Evolutionary conservation across 1,140 invertebrate species (phyloP).

Genomic region (Drosophila melanogaster): DNA sequence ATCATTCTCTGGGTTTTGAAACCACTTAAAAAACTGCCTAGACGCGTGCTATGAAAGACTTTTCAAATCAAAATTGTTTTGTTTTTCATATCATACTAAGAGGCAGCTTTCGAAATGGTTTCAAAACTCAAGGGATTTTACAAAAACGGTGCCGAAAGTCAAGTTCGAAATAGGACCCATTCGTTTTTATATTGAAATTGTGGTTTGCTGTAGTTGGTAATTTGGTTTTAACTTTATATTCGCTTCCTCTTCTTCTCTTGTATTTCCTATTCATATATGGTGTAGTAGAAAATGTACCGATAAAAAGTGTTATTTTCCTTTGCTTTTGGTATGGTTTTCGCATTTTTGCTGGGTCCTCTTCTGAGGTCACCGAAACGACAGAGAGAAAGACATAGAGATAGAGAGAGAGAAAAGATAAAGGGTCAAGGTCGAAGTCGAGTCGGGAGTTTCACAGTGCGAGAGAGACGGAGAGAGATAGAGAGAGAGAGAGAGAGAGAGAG

Average conservation of each 20-base stretch:
- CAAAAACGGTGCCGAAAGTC: conserved; percentile 4
- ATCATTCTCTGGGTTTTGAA: background rate
- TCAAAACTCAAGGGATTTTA: background rate
- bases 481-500: conserved; percentile 1
- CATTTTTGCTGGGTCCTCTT: conserved; percentile 19
- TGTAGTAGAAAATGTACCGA: conserved; percentile 74
- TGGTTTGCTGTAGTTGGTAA: conserved; percentile 36
- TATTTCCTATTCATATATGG: conserved; percentile 56
- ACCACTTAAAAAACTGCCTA: background rate
- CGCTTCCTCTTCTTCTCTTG: conserved; percentile 35
- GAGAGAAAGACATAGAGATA: conserved; percentile 50
- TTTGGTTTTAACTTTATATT: conserved; percentile 29
- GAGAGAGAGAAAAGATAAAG: conserved; percentile 38
- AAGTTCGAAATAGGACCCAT: background rate
- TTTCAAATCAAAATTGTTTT: too few relatives aligned
- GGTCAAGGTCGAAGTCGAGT: conserved; percentile 39
- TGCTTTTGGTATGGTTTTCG: conserved; percentile 19
- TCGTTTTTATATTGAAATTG: conserved; percentile 24
- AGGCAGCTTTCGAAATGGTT: background rate
- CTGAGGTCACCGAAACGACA: conserved; percentile 46
- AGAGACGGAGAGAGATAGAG: background rate
- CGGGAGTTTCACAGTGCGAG: conserved; percentile 29
- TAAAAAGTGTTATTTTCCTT: conserved; percentile 52
- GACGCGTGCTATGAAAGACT: background rate
- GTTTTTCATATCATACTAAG: background rate